Evolutionary conservation across 2,797 vertebrate species (phyloP), one percentile per base, ranked within the genome.

Genomic region (Epinephelus malabaricus): DNA sequence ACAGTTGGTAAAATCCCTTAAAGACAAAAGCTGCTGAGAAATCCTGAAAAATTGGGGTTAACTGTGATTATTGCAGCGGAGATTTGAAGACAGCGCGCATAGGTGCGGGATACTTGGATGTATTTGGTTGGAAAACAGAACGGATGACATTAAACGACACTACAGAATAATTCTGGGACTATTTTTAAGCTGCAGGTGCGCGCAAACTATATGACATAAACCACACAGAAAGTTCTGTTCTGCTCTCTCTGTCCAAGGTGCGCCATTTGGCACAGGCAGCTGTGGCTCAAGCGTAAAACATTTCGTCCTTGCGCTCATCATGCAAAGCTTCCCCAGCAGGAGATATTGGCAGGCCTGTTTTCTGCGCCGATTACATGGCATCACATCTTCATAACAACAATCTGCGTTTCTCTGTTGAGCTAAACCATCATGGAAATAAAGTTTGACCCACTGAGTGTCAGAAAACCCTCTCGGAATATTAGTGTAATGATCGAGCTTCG

Each of bases 241-340:
- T 11, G 13, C 8, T 34, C 38, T 25, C 17, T 71, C 17, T 7
- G 3, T 51, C 55, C 18, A 15, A 30, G 54, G 58, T 69, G 77
- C 74, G 69, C 79, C 69, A 75, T 51, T 27, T 47, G 81, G 76
- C 70, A 77, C 87, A 50, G 27, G 8, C 66, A 73, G 60, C 63
- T 72, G 67, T 46, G 61, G 69, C 64, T 27, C 45, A 50, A 45
- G 73, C 65, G 25, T 38, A 62, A 75, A 76, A 75, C 53, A 50
- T 19, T 38, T 55, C 40, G 53, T 72, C 66, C 73, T 65, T 55
- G 54, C 21, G 50, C 59, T 74, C 69, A 21, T 25, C 63, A 10
- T 46, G 38, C 45, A 67, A 47, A 59, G 59, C 53, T 59, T 53
- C 50, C 6, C 2, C 61, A 53, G 50, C 55, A 40, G 21, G 0